Base-by-base conservation (phyloP, 2,113 vertebrate genomes). In the Aspidoscelis tigris region DNA sequence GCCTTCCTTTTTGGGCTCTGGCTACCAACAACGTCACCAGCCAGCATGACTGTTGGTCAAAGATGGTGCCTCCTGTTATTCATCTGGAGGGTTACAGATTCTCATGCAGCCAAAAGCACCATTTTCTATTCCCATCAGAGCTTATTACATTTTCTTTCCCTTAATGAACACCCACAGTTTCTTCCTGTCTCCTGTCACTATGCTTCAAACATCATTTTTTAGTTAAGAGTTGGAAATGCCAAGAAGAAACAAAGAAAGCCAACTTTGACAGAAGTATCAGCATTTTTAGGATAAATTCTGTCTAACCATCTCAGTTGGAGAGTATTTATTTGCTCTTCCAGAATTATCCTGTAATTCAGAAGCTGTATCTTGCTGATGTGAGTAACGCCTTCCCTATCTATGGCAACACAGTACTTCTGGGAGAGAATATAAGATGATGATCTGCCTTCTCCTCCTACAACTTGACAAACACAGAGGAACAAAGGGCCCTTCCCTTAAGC, bases 81-180 rank as follows among this genome's bases (percentile, higher is more conserved):
- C 68, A 70, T 33, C 68, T 33, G 33, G 14, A 70, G 41, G 71
- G 7, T 12, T 22, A 22, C 18, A 47, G 71, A 41, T 22, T 47
- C 71, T 43, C 71, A 41, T 24, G 18, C 44, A 70, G n/a, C 79
- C 68, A 81, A 47, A 71, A 18, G 3, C 21, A 41, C 21, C 80
- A 72, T 72, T 43, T 72, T 72, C 33, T 33, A 39, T 5, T n/a
- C 86, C 82, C 85, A 53, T 22, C 22, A 26, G 3, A 33, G 4
- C 0, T 14, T 8, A 3, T 47, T 26, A 2, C 33, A 84, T 84
- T 61, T 84, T 58, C 47, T 50, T 9, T 44, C 55, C n/a, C 64
- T 64, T 53, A 7, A 65, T 26, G 64, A 20, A 41, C 0, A 39
- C 0, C 2, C 18, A 3, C 1, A 0, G 0, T 50, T 68, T 66